Conservation (phyloP, 1,140 invertebrate genomes). For the Hormaphis cornu region DNA sequence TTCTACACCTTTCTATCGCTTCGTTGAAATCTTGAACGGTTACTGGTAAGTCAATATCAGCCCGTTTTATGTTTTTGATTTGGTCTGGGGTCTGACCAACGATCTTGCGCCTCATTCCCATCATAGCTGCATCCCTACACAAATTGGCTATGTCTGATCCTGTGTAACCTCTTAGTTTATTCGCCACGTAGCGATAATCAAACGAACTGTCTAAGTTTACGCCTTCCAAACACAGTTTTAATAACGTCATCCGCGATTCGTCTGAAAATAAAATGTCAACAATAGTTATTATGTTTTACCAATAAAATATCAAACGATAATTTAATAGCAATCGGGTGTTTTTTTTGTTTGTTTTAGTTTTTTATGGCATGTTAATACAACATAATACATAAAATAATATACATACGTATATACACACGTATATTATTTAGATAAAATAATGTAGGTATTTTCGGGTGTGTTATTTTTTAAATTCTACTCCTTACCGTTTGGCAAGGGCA, state of each 20-base stretch:
- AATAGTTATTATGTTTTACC: no score
- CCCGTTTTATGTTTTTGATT: constrained; percentile 53
- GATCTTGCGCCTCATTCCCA: constrained; percentile 56
- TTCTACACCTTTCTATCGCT: constrained; percentile 51
- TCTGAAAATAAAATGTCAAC: constrained; percentile 44
- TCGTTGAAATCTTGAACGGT: constrained; percentile 52
- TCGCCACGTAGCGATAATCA: constrained; percentile 48
- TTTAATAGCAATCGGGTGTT: no score
- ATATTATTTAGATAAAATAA: not conserved
- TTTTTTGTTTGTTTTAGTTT: no score
- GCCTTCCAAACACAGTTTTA: constrained; percentile 54
- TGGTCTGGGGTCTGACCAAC: constrained; percentile 52
- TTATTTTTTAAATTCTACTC: not conserved
- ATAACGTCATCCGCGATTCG: constrained; percentile 50
- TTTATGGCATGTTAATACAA: no score
- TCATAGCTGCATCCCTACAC: constrained; percentile 61
- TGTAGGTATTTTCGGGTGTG: not conserved
- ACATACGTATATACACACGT: not conserved
- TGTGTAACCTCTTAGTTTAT: constrained; percentile 54
- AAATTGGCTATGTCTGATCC: constrained; percentile 58
- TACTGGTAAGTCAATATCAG: constrained; percentile 53
- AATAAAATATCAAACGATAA: no score
- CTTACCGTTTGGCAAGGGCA: constrained; percentile 55
- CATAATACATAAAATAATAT: not conserved
- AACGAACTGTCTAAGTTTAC: constrained; percentile 48